Base-by-base conservation (phyloP, 2,888 invertebrate species). In the Apotomis capreana region DNA sequence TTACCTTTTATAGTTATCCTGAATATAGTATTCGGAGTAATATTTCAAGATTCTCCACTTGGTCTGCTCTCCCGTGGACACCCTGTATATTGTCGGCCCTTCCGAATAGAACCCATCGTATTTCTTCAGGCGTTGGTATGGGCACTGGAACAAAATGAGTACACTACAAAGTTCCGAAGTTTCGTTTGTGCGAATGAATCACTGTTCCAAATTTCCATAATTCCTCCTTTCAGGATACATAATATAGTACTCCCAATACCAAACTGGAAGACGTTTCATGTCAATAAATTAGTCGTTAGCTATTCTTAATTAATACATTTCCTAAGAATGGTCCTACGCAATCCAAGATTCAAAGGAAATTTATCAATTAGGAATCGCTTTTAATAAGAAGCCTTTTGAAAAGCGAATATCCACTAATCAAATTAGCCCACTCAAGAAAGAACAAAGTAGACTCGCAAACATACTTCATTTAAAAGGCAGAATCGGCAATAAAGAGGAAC, bases 401-500 rank as follows among this genome's bases (percentile, higher is more conserved):
- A 36, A 58, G 36, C 51, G 36, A 36, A 57, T 67, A 49, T 51
- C 67, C 10, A 68, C 67, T 67, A 58, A 67, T 68, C 49, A 59
- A 49, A 59, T 68, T 59, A 68, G 49, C 6, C 36, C 37, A 54
- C 12, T 37, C 8, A 9, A 58, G 54, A 12, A 52, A 40, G 52
- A 63, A 52, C 46, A 63, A 68, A 40, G 55, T n/a, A 40, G 40
- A 36, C 46, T 68, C 12, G 10, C 64, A 59, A 68, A 68, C 58
- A 63, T 52, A 65, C 57, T 71, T 72, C 58, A 52, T 59, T 70
- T 64, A 64, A 64, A 60, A 12, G 26, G 62, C 40, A 55, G 46
- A 65, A 65, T 70, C 64, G 57, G 67, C 57, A 62, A 68, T 68
- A 68, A 72, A 52, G 61, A 54, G 44, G 8, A 61, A 13, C 44